Conservation (phyloP, 2,113 vertebrate genomes). For the Salvelinus fontinalis region DNA sequence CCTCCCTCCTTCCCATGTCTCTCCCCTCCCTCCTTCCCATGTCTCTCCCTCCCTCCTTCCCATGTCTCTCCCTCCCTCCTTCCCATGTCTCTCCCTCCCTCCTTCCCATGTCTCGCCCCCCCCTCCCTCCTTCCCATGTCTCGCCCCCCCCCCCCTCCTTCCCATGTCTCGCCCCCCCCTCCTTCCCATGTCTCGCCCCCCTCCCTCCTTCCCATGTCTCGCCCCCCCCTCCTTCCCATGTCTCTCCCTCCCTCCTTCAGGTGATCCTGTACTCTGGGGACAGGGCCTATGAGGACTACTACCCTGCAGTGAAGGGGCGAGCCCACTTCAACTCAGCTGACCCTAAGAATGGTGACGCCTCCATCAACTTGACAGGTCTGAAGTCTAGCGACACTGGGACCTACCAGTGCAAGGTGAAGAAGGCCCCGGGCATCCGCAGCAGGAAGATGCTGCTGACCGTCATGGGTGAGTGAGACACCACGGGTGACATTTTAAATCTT, state of each 20-base stretch:
- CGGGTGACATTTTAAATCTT: too few species aligned
- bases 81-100: too few species aligned
- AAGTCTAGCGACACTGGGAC: slow-evolving; percentile 83
- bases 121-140: not conserved
- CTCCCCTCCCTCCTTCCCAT: too few species aligned
- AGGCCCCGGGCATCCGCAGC: slow-evolving; percentile 85
- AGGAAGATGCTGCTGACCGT: slow-evolving; percentile 85
- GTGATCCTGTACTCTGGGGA: slow-evolving; percentile 88
- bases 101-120: not conserved
- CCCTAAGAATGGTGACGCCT: slow-evolving; percentile 88
- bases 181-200: too few species aligned
- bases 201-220: too few species aligned
- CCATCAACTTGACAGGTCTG: slow-evolving; percentile 84
- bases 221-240: too few species aligned
- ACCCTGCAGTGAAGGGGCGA: slow-evolving; percentile 74
- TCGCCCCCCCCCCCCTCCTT: not conserved
- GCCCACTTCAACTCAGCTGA: slow-evolving; percentile 84
- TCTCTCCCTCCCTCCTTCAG: slow-evolving; percentile 54
- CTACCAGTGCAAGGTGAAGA: slow-evolving; percentile 96
- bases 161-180: too few species aligned
- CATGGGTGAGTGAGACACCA: slow-evolving; percentile 78
- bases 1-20: too few species aligned
- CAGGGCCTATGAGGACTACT: slow-evolving; percentile 81
- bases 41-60: too few species aligned
- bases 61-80: too few species aligned